Evolutionary conservation across 2,113 vertebrate genomes (phyloP), one percentile per base, ranked within the genome.

Genomic region (Empidonax alnorum): DNA sequence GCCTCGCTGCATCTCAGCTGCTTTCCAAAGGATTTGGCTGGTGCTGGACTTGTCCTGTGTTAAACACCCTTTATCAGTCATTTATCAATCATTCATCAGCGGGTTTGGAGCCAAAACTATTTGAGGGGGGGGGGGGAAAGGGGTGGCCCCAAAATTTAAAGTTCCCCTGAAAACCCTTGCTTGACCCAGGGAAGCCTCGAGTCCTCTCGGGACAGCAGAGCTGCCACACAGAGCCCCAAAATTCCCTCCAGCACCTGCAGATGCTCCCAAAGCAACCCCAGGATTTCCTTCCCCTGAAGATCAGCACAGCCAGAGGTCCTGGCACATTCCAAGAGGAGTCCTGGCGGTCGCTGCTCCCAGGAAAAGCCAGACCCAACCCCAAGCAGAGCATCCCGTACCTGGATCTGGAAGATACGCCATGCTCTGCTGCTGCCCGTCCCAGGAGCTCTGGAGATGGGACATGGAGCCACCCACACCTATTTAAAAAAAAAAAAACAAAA

Each of bases 371-470:
- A 24, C 18, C 8, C 18, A 18, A 21, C 3, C 9, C 31, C 30
- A 8, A 9, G 31, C 18, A 49, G 52, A 55, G 52, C 7, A 1
- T 13, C 49, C 52, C 41, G 72, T 72, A 96, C 96, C 96, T 63
- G 75, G 3, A 7, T 95, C 95, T 2, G 84, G 73, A 7, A 84
- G 65, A 52, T 89, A 85, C 0, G 61, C 87, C 62, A 42, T 2
- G 49, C 14, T 69, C 33, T 77, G 83, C 37, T 42, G 95, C n/a
- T 83, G 82, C 31, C 30, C 17, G 4, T 87, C 80, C 96, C 96
- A 96, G 55, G 89, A 53, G 69, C 59, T 67, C 80, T 68, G 95
- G 33, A 91, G 87, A 47, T 75, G 76, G 23, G 96, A 91, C 96
- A 96, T 96, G 84, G 89, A 85, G 71, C 74, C 55, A 82, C 93